Base-by-base conservation (phyloP, 2,797 vertebrate species). In the Pterois miles region DNA sequence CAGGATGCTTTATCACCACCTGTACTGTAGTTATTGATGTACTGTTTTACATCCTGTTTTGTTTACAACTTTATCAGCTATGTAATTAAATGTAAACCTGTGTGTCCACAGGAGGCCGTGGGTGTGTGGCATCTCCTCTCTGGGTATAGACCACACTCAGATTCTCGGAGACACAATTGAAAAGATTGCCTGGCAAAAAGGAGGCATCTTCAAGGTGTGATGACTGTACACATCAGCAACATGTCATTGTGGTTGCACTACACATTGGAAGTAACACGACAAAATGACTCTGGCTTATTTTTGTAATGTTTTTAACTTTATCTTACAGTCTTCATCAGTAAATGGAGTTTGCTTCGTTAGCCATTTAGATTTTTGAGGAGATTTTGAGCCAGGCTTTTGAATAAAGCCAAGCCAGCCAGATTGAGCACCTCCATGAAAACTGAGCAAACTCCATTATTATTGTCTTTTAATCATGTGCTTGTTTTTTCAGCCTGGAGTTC, bases 161-260 rank as follows among this genome's bases (percentile, higher is more conserved):
- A 97, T 99, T 78, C 92, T 99, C 6, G 98, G 98, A 60, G 97
- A 99, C 93, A 98, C 97, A 0, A 91, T 98, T 27, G 97, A 99
- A 81, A 97, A 99, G 91, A 99, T 99, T 0, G 97, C 98, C 1
- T 99, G 98, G 98, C 98, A 99, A 83, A 99, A 99, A 88, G 98
- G 96, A 5, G 98, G 98, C 58, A 99, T 99, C 90, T 99, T 99
- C 88, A 99, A 99, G 97, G 98, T 99, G 87, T 34, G 74, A 71
- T 60, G 20, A 64, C 20, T 33, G 16, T 7, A 16, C 33, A 13
- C 10, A 2, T n/a, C 62, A 43, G 13, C 8, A 6, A 13, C 18
- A 13, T 18, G 10, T 27, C 7, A 8, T 7, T 29, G 14, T 23
- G 46, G 13, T 33, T 20, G 14, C 22, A 58, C 14, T 38, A 34